A percentile compares a stretch with the other conserved stretches of the same genome.
phyloP scores from a whole-genome alignment of 1,140 invertebrate genomes.

The Drosophila ambigua region DNA sequence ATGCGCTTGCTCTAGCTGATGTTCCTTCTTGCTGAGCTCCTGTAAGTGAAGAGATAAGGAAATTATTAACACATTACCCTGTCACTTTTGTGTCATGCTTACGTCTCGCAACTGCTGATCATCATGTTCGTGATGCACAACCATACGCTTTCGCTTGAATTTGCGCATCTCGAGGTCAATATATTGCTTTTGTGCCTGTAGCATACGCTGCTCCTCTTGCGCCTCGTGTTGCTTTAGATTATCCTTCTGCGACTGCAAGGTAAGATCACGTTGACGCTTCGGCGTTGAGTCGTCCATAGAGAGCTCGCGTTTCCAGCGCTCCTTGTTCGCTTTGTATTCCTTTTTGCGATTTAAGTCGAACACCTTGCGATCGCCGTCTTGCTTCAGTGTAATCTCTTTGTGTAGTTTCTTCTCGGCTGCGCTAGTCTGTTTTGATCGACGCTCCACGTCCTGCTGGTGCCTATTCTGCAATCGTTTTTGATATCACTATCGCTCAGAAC shows the following conservation, averaged over 20 bases:
- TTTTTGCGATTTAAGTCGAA: slow-evolving; percentile 97
- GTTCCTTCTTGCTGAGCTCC: slow-evolving; percentile 97
- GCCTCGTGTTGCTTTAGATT: slow-evolving; percentile 95
- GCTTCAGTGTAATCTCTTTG: slow-evolving; percentile 95
- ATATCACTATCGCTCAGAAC: background rate
- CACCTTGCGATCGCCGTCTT: slow-evolving; percentile 93
- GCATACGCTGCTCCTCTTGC: slow-evolving; percentile 93
- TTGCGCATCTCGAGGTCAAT: slow-evolving; percentile 96
- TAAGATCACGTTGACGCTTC: slow-evolving; percentile 95
- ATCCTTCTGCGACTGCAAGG: slow-evolving; percentile 95
- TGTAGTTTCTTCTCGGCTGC: slow-evolving; percentile 96
- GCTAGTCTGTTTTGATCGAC: slow-evolving; percentile 94
- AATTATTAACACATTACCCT: background rate
- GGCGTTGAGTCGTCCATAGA: slow-evolving; percentile 95
- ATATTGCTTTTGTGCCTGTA: slow-evolving; percentile 94
- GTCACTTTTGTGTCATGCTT: slow-evolving; percentile 48
- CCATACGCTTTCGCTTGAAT: slow-evolving; percentile 95
- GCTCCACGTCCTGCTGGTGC: slow-evolving; percentile 95
- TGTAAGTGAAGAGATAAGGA: slow-evolving; percentile 72
- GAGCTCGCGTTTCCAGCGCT: slow-evolving; percentile 97
- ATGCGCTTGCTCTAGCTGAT: slow-evolving; percentile 97
- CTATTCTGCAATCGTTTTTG: slow-evolving; percentile 85
- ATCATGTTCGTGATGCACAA: slow-evolving; percentile 94
- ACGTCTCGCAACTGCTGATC: slow-evolving; percentile 96
- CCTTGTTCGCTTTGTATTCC: slow-evolving; percentile 99